A percentile compares a stretch with the other conserved stretches of the same genome.
These are phyloP conservation scores for Nyctibius bracteatus DNA, from an alignment of 2,113 vertebrate species.

Conservation along the genomic window DNA sequence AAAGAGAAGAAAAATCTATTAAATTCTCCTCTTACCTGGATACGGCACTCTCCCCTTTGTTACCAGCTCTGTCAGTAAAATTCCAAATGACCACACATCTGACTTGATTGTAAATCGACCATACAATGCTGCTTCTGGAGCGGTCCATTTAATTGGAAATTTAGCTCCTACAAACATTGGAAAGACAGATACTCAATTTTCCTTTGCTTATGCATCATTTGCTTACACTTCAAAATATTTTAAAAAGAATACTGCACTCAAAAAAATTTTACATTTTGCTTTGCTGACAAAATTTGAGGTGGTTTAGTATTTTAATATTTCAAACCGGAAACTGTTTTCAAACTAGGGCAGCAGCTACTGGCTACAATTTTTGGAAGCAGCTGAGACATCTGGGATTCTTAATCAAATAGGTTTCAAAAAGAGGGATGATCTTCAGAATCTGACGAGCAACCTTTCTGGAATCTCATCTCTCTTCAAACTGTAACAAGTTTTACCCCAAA, in stretches of 20 bases:
- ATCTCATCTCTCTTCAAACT: not conserved
- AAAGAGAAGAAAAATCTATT: not conserved
- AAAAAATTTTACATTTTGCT: not conserved
- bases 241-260: not conserved
- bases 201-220: not conserved
- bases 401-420: not conserved
- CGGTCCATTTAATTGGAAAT: slow-evolving; percentile 97
- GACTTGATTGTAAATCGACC: slow-evolving; percentile 97
- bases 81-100: slow-evolving; percentile 95
- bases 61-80: slow-evolving; percentile 90
- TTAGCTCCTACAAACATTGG: slow-evolving; percentile 83
- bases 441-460: not conserved
- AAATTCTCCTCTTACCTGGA: slow-evolving; percentile 79
- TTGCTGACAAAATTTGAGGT: not conserved
- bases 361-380: not conserved
- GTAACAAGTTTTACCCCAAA: not conserved
- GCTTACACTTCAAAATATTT: not conserved
- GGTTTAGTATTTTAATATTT: not conserved
- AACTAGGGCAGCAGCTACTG: not conserved
- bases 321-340: not conserved
- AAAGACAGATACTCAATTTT: not conserved
- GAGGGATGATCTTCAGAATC: not conserved
- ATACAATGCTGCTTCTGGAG: slow-evolving; percentile 91
- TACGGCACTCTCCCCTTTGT: slow-evolving; percentile 96
- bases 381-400: not conserved